Base-by-base conservation (phyloP, 2,797 vertebrate genomes). In the Epinephelus malabaricus region DNA sequence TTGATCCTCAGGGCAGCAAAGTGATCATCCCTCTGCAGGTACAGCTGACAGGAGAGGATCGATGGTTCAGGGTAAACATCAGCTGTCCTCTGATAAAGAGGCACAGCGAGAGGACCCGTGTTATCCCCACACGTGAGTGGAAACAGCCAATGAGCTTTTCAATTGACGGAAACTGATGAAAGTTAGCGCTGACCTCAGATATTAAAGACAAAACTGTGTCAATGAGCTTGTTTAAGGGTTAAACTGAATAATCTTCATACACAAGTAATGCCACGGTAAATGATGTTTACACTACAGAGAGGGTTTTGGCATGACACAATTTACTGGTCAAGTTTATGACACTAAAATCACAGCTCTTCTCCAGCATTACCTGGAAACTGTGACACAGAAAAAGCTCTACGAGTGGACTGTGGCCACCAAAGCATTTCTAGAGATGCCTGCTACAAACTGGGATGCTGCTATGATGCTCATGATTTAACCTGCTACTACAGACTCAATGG, bases 401-500 rank as follows among this genome's bases (percentile, higher is more conserved):
- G 53, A 21, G 69, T 95, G 69, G 59, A 78, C 40, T 95, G 94
- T 74, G 92, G 92, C 43, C 75, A 71, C 49, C 69, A 13, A 55
- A 27, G 38, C 17, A 71, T 87, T 46, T 87, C 89, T 4, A 64
- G 23, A 0, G 83, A 85, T 3, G 78, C 69, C 72, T 95, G 94
- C 78, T 3, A 19, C 43, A 73, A 89, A 73, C 64, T 87, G 38
- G 93, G 91, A 30, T 95, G 94, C 87, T 95, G 94, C 84, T 94
- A 88, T 3, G 77, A 92, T 6, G 18, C 65, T 30, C 6, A 10
- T 0, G 78, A 85, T 21, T 55, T 34, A 3, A 46, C 23, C 55
- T 95, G 94, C 83, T 94, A 79, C 87, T 92, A 95, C 84, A 92
- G 67, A 82, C 88, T 92, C 64, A 78, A 94, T 5, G 80, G 94